Evolutionary conservation across 2,888 invertebrate genomes (phyloP).

Genomic region (Sphaerophoria rueppellii): DNA sequence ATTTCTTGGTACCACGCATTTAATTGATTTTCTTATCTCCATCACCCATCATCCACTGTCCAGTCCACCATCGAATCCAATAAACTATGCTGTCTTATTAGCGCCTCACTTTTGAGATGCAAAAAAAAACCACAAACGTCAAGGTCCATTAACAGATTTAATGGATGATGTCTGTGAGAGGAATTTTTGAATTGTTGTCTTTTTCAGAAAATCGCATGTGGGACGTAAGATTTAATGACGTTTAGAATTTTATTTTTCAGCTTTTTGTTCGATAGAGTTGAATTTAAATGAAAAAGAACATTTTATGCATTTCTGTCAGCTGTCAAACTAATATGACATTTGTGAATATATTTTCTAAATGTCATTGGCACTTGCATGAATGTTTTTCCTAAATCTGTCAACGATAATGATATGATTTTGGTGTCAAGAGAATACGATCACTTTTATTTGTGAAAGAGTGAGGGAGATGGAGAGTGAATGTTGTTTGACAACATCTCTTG

Average conservation of each 20-base stretch:
- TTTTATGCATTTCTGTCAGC: conserved; percentile 25
- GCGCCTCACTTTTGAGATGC: conserved; percentile 8
- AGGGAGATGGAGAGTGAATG: conserved; percentile 1
- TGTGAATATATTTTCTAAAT: conserved; percentile 32
- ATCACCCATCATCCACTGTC: conserved; percentile 41
- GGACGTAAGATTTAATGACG: conserved; percentile 50
- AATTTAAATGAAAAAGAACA: conserved; percentile 39
- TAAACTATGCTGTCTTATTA: conserved; percentile 35
- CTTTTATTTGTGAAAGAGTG: conserved; percentile 20
- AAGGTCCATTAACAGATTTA: conserved; percentile 46
- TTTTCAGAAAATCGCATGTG: conserved; percentile 12
- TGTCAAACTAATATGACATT: conserved; percentile 42
- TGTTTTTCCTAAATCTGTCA: conserved; percentile 48
- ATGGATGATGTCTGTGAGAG: conserved; percentile 38
- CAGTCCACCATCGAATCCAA: conserved; percentile 43
- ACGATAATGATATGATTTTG: conserved; percentile 38
- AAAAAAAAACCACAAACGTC: conserved; percentile 6
- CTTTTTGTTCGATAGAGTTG: conserved; percentile 14
- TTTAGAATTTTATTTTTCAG: conserved; percentile 5
- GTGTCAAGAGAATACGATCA: conserved; percentile 36
- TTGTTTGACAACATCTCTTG: conserved; percentile 38
- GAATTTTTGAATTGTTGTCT: conserved; percentile 28
- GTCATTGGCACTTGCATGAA: conserved; percentile 50
- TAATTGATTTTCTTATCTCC: conserved; percentile 71
- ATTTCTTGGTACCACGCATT: conserved; percentile 44